Conservation (phyloP, 2,113 vertebrate species). For the Solenodon paradoxus region DNA sequence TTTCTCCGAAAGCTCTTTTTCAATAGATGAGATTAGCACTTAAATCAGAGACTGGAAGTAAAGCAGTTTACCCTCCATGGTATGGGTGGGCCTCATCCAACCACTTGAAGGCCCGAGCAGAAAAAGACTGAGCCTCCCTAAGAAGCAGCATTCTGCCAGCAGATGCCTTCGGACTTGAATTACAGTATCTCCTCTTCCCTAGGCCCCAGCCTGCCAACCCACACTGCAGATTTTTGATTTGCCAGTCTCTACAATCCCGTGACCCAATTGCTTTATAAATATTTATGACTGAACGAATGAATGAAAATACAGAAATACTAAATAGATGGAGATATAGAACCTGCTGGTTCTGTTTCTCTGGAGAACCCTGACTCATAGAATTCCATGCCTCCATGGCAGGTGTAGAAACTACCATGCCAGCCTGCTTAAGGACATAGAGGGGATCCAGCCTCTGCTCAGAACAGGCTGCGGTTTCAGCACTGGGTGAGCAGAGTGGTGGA, state of each 20-base stretch:
- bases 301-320: neutral
- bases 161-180: neutral
- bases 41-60: neutral
- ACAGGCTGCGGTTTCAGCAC: neutral
- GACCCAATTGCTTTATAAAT: neutral
- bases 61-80: neutral
- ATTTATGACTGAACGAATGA: neutral
- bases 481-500: no score
- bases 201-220: neutral
- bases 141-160: neutral
- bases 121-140: neutral
- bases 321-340: neutral
- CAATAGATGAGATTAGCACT: neutral
- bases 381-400: neutral
- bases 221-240: neutral
- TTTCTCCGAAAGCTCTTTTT: neutral
- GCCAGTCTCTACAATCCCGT: neutral
- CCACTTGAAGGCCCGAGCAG: neutral
- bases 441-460: neutral
- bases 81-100: neutral
- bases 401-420: neutral
- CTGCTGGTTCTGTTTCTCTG: neutral
- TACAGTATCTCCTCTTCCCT: neutral
- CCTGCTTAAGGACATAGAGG: no score
- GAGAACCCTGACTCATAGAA: neutral